Conservation (phyloP, 2,113 vertebrate species). For the Spilogale gracilis region DNA sequence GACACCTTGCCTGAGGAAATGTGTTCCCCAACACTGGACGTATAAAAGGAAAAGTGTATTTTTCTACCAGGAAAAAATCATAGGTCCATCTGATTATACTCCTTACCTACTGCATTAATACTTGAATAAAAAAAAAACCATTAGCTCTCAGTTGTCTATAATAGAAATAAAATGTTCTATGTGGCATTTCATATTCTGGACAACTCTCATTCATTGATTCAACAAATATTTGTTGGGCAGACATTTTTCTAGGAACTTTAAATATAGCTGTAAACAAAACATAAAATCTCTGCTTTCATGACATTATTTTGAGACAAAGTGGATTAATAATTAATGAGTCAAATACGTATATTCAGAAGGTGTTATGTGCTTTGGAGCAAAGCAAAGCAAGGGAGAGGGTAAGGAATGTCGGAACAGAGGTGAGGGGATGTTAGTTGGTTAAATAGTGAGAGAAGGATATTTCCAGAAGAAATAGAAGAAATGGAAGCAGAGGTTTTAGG, state of each 20-base stretch:
- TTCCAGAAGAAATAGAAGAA: neutral
- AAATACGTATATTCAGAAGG: neutral
- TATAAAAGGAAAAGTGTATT: neutral
- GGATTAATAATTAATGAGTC: constrained; percentile 10
- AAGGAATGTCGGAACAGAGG: neutral
- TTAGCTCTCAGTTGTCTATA: neutral
- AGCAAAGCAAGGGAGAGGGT: neutral
- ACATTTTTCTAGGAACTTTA: neutral
- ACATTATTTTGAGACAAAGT: neutral
- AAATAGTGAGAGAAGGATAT: neutral
- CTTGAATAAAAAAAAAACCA: neutral
- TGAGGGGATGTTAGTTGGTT: neutral
- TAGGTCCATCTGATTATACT: neutral
- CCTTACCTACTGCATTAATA: neutral
- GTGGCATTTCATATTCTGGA: neutral
- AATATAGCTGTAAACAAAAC: neutral
- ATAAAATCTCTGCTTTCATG: constrained; percentile 3
- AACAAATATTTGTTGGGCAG: neutral
- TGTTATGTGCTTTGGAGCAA: neutral
- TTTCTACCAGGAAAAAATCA: neutral
- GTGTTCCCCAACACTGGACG: neutral
- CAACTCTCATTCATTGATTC: neutral
- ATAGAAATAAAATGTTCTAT: neutral
- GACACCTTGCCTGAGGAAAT: neutral
- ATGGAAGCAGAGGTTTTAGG: neutral